Evolutionary conservation across 2,113 vertebrate species (phyloP), one percentile per base, ranked within the genome.

Genomic region (Tinamus guttatus): DNA sequence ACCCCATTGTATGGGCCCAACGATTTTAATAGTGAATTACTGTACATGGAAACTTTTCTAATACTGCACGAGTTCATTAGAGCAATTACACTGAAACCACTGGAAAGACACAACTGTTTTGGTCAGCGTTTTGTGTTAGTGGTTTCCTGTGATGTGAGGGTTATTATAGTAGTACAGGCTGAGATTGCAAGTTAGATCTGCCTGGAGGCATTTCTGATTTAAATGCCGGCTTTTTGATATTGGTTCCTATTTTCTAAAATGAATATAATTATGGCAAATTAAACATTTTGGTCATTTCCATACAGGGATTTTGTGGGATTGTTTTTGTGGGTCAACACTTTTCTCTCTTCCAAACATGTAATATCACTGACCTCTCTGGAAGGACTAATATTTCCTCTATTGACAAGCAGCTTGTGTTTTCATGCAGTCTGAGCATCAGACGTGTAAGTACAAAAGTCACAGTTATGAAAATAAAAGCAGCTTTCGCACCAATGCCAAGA

Each of bases 121-220:
- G 84, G 88, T 95, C 92, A 92, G 84, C 73, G 91, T 81, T 81
- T 85, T 90, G 70, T 89, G 73, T 94, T 93, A 97, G 92, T 85
- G 77, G 92, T 97, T 97, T 97, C 96, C 94, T 96, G 45, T 77
- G 76, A 96, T 90, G 85, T 86, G 70, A n/a, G 85, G 34, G n/a
- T 96, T 97, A 94, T 92, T 90, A 96, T 67, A 97, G 94, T 47
- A 91, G 71, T 40, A 81, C 62, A 96, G 89, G 89, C 96, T 93
- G 90, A 93, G 81, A 93, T 86, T 88, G 96, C 76, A 96, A 96
- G 92, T 91, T 89, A 97, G 82, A 94, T 87, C 94, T 95, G 95
- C 95, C 94, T 92, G 68, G 85, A 93, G 91, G 90, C 76, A 91
- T 63, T 81, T 97, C 73, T 17, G 25, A 97, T 90, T 96, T 95